phyloP scores from a whole-genome alignment of 2,888 invertebrate genomes.

The Halocaridina rubra region DNA sequence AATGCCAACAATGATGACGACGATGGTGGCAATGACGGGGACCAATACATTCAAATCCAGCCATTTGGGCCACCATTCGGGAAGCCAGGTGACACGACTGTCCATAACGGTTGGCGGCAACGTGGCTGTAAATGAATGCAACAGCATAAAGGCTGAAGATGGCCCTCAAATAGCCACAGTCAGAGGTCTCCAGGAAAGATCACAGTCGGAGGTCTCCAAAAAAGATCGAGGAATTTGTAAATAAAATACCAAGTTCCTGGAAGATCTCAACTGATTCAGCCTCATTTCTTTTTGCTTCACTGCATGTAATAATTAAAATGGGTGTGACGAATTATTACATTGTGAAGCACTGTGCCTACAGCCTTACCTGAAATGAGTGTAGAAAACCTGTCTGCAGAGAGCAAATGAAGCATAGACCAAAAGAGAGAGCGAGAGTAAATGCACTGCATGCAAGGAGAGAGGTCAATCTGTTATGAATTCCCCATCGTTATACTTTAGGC shows the following conservation, averaged over 20 bases:
- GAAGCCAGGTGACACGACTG: constrained; percentile 66
- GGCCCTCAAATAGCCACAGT: too few species aligned
- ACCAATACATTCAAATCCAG: constrained; percentile 90
- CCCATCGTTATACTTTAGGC: background rate
- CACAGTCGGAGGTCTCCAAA: too few species aligned
- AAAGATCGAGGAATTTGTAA: too few species aligned
- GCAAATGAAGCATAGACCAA: constrained; percentile 37
- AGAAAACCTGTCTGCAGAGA: constrained; percentile 48
- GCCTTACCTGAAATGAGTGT: constrained; percentile 35
- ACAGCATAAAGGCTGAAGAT: constrained; percentile 52
- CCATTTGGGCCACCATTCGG: constrained; percentile 87
- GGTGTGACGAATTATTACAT: too few species aligned
- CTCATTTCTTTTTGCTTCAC: too few species aligned
- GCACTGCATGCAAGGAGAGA: constrained; percentile 67
- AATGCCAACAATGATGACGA: constrained; percentile 90
- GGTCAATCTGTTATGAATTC: constrained; percentile 62
- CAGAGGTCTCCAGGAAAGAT: too few species aligned
- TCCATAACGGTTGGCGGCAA: constrained; percentile 54
- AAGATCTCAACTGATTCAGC: too few species aligned
- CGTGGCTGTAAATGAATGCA: constrained; percentile 59
- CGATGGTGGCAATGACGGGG: constrained; percentile 87
- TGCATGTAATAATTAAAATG: too few species aligned
- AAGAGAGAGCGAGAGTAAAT: constrained; percentile 40
- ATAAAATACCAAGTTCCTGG: too few species aligned
- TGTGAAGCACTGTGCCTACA: too few species aligned